Conservation (phyloP, 2,888 invertebrate genomes). For the Heteromurus nitidus region DNA sequence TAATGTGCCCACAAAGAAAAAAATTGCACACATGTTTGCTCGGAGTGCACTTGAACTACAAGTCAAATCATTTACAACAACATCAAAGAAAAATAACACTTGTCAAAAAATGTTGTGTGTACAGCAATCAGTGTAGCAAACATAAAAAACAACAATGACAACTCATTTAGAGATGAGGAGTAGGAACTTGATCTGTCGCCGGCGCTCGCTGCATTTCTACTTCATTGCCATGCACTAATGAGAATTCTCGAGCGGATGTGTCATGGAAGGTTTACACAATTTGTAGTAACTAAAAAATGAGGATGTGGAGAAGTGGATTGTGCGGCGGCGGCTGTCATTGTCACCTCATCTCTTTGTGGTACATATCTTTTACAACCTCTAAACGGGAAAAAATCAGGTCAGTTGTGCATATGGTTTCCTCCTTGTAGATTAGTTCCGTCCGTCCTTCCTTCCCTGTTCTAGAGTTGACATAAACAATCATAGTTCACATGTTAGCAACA, state of each 20-base stretch:
- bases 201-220: not conserved
- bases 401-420: constrained; percentile 39
- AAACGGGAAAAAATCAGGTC: constrained; percentile 47
- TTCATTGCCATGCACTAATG: constrained; percentile 11
- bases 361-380: constrained; percentile 42
- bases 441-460: constrained; percentile 46
- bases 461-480: not conserved
- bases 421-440: not conserved
- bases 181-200: not conserved
- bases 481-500: constrained; percentile 1
- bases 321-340: too few species aligned
- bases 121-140: not conserved
- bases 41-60: too few species aligned
- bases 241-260: too few species aligned
- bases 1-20: too few species aligned
- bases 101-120: constrained; percentile 20
- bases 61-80: too few species aligned
- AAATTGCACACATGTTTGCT: too few species aligned
- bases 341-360: not conserved
- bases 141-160: not conserved
- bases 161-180: not conserved
- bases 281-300: constrained; percentile 3
- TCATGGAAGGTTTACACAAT: constrained; percentile 5
- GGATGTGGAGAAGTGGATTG: constrained; percentile 1
- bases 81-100: too few species aligned